A percentile compares a stretch with the other conserved stretches of the same genome.
Evolutionary conservation across 2,888 invertebrate species (phyloP).

Genomic region (Hydriomena furcata): DNA sequence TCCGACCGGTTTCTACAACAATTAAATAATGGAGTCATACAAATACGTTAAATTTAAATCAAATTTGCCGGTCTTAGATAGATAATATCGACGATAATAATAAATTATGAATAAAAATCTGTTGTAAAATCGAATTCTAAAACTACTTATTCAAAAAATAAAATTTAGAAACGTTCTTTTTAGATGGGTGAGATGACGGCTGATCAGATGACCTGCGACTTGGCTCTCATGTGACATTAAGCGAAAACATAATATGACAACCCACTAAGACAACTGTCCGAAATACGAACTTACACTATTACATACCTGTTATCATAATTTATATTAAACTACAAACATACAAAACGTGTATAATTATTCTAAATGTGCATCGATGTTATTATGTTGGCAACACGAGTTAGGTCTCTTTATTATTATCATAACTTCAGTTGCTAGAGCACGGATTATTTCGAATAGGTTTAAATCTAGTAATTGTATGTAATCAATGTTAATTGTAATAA

Average conservation of each 20-base stretch:
- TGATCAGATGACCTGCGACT: too few relatives aligned
- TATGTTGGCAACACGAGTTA: constrained; percentile 55
- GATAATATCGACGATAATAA: background rate
- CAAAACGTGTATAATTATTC: constrained; percentile 42
- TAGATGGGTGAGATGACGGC: too few relatives aligned
- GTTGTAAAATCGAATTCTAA: background rate
- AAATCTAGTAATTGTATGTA: background rate
- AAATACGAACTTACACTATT: background rate
- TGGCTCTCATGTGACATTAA: too few relatives aligned
- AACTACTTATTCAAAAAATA: too few relatives aligned
- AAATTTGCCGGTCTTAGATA: too few relatives aligned
- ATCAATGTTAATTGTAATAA: constrained; percentile 1
- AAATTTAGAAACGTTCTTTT: too few relatives aligned
- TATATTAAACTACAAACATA: constrained; percentile 53
- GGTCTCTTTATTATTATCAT: constrained; percentile 8
- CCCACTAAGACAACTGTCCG: background rate
- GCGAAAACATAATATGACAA: too few relatives aligned
- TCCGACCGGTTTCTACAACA: too few relatives aligned
- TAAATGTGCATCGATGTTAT: constrained; percentile 49
- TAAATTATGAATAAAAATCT: background rate
- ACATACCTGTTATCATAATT: constrained; percentile 2
- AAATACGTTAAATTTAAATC: too few relatives aligned
- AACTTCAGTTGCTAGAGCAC: constrained; percentile 4
- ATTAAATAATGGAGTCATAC: too few relatives aligned
- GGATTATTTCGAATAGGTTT: background rate